Conservation (phyloP, 2,797 vertebrate species). For the Melanotaenia boesemani region DNA sequence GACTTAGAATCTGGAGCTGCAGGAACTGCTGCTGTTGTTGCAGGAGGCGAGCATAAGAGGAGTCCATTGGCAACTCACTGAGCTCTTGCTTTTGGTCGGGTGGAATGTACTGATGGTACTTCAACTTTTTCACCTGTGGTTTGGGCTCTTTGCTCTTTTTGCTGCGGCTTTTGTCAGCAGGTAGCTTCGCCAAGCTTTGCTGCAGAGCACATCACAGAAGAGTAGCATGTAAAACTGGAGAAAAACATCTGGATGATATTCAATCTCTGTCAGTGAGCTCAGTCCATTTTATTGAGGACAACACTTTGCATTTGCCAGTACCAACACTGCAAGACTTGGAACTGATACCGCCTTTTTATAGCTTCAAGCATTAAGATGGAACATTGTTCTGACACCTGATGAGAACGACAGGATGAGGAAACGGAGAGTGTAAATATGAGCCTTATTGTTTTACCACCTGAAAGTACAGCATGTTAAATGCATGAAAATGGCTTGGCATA, state of each 20-base stretch:
- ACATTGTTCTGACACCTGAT: constrained; percentile 65
- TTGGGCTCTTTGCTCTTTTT: constrained; percentile 96
- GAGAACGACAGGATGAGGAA: constrained; percentile 80
- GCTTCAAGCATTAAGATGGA: constrained; percentile 57
- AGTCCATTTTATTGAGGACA: constrained; percentile 51
- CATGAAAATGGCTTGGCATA: constrained; percentile 71
- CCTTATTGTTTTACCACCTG: constrained; percentile 79
- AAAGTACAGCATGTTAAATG: constrained; percentile 72
- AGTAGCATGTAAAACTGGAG: constrained; percentile 36
- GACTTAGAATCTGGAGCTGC: constrained; percentile 97
- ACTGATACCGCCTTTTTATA: constrained; percentile 42
- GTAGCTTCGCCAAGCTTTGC: constrained; percentile 92
- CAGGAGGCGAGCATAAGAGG: constrained; percentile 92
- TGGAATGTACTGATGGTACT: constrained; percentile 99
- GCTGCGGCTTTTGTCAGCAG: constrained; percentile 90
- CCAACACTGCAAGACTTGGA: constrained; percentile 52
- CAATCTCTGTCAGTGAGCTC: constrained; percentile 48
- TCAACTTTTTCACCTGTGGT: constrained; percentile 94
- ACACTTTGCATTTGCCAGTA: constrained; percentile 43
- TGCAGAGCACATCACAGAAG: constrained; percentile 67
- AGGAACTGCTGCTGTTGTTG: constrained; percentile 98
- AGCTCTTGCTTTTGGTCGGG: constrained; percentile 96
- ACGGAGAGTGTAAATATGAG: constrained; percentile 70
- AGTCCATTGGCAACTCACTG: constrained; percentile 92
- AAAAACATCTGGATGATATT: constrained; percentile 54